Base-by-base conservation (phyloP, 2,888 invertebrate species). In the Sinhomidia bicolor region DNA sequence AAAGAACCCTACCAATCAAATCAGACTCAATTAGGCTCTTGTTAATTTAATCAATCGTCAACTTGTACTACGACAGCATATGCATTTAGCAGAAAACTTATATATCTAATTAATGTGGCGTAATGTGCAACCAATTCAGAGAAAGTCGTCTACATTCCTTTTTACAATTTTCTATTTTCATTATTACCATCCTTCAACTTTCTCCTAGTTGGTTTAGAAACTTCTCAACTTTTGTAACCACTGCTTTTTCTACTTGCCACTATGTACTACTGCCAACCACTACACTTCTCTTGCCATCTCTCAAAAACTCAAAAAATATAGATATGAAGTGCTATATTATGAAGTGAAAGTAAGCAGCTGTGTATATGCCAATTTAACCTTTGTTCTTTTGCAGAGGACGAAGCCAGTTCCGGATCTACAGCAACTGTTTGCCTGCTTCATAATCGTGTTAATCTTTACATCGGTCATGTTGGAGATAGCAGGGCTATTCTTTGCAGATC, bases 391-490 rank as follows among this genome's bases (percentile, higher is more conserved):
- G 23, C 62, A 84, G 80, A 60, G 60, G 76, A 78, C 20, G 57
- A 79, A 0, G 12, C 5, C 5, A 91, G 91, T 41, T 93, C 94
- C 1, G 95, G 95, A n/a, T 94, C 94, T 2, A 95, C 95, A 54
- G 94, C 94, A 9, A 94, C 94, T 6, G 94, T 95, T 2, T 94
- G 94, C 89, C 92, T 95, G 68, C 92, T 95, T n/a, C 92, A 93
- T 4, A 93, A 94, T 90, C 94, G 94, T 78, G 93, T 93, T 12
- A 93, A 94, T 86, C 93, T 95, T 14, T 93, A 93, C 0, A 93
- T 94, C 2, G 94, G 93, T 3, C 94, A 94, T 92, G 94, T 94
- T 10, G 95, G 95, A 7, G 95, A 95, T 92, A 94, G 94, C 68
- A 92, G 94, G 47, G 94, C 94, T n/a, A 93, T 94, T 51, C 91